Evolutionary conservation across 2,888 invertebrate genomes (phyloP).

Genomic region (Shargacucullia verbasci): DNA sequence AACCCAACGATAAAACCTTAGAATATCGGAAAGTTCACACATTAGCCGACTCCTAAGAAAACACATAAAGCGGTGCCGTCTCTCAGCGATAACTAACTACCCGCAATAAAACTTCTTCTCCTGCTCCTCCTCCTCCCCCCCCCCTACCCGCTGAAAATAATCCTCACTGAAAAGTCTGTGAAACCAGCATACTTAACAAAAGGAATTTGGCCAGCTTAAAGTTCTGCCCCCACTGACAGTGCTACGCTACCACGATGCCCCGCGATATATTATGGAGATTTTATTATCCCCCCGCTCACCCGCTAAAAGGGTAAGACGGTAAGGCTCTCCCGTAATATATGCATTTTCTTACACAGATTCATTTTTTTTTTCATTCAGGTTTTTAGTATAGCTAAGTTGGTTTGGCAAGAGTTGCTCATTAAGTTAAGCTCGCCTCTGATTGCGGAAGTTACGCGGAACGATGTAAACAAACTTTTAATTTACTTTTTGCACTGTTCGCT

Average conservation of each 20-base stretch:
- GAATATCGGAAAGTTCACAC: slow-evolving; percentile 27
- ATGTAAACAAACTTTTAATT: slow-evolving; percentile 50
- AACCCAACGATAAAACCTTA: slow-evolving; percentile 40
- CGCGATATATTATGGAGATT: slow-evolving; percentile 50
- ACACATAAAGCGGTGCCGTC: slow-evolving; percentile 43
- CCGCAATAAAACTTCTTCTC: slow-evolving; percentile 51
- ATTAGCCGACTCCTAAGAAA: slow-evolving; percentile 45
- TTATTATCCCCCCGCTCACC: slow-evolving; percentile 30
- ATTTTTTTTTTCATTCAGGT: slow-evolving; percentile 51
- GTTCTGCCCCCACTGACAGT: slow-evolving; percentile 41
- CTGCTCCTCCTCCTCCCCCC: too few species aligned
- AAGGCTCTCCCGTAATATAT: slow-evolving; percentile 39
- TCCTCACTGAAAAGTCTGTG: slow-evolving; percentile 56
- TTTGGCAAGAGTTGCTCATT: slow-evolving; percentile 50
- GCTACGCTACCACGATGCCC: slow-evolving; percentile 38
- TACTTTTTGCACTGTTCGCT: slow-evolving; percentile 41
- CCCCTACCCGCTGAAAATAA: slow-evolving; percentile 48
- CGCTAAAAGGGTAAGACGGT: slow-evolving; percentile 15
- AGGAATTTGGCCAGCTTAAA: slow-evolving; percentile 53
- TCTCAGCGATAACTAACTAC: slow-evolving; percentile 53
- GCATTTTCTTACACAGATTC: slow-evolving; percentile 51
- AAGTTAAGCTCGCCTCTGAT: slow-evolving; percentile 51
- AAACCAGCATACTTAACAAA: slow-evolving; percentile 59
- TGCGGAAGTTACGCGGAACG: slow-evolving; percentile 45
- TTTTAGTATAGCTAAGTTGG: slow-evolving; percentile 49